These are phyloP conservation scores for Drosophila eugracilis DNA, from an alignment of 1,140 invertebrate genomes.

Conservation along the genomic window DNA sequence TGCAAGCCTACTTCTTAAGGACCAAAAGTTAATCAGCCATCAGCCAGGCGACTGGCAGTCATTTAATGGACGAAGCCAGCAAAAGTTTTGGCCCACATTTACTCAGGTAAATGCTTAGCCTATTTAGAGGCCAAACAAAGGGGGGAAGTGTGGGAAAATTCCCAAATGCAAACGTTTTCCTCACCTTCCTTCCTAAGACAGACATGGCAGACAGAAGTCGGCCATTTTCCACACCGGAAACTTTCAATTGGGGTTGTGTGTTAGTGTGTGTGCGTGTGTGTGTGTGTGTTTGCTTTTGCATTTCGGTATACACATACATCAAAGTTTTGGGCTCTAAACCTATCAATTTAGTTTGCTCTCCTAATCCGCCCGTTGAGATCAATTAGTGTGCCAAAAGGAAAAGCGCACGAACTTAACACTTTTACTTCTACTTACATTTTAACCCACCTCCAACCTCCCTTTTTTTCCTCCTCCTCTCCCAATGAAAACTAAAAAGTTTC, in stretches of 20 bases:
- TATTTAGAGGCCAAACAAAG: constrained; percentile 5
- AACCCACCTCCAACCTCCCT: not conserved
- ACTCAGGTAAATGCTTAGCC: constrained; percentile 8
- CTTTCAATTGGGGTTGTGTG: not conserved
- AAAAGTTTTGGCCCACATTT: constrained; percentile 2
- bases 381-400: constrained; percentile 60
- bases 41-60: not conserved
- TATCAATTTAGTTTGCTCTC: constrained; percentile 65
- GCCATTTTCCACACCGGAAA: constrained; percentile 21
- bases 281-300: constrained; percentile 11
- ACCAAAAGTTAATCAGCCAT: constrained; percentile 14
- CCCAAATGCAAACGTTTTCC: not conserved
- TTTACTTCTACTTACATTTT: constrained; percentile 16
- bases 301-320: constrained; percentile 40
- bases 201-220: constrained; percentile 2
- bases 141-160: constrained; percentile 5
- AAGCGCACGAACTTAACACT: constrained; percentile 40
- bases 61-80: not conserved
- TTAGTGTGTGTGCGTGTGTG: not conserved
- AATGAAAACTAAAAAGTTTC: constrained; percentile 15
- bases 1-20: too few species aligned
- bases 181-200: not conserved
- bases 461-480: not conserved
- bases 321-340: constrained; percentile 63
- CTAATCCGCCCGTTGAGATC: constrained; percentile 72